Percentiles rank a stretch among this genome's conserved stretches.
Evolutionary conservation across 2,888 invertebrate species (phyloP).

Genomic region (Sthenelais limicola): DNA sequence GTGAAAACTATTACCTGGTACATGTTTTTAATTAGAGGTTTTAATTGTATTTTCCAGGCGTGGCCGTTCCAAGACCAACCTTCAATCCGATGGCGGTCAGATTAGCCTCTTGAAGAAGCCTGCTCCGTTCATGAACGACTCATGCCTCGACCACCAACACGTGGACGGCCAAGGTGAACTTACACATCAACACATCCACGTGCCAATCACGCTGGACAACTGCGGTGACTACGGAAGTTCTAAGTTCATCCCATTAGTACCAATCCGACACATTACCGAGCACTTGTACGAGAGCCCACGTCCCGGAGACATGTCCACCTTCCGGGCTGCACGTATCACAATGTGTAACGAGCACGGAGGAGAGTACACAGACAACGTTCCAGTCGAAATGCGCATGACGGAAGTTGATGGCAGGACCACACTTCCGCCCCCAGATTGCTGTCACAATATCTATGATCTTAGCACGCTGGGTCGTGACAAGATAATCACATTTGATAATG

Average conservation of each 20-base stretch:
- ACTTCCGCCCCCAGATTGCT: conserved; percentile 13
- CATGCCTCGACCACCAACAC: conserved; percentile 15
- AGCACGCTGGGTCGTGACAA: conserved; percentile 20
- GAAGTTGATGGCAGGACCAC: conserved; percentile 16
- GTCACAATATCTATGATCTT: neutral
- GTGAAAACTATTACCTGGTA: no score
- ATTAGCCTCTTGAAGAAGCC: conserved; percentile 23
- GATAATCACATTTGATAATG: conserved; percentile 25
- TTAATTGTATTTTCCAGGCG: no score
- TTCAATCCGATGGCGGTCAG: conserved; percentile 16
- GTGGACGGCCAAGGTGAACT: conserved; percentile 10
- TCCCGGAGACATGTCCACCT: conserved; percentile 22
- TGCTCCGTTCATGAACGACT: neutral
- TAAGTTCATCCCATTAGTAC: conserved; percentile 18
- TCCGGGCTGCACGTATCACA: conserved; percentile 26
- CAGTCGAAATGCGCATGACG: neutral
- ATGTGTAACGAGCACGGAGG: conserved; percentile 19
- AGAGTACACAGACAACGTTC: neutral
- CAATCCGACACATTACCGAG: conserved; percentile 24
- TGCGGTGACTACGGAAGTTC: conserved; percentile 19
- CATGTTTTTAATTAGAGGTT: no score
- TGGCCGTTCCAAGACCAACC: neutral
- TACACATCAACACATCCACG: conserved; percentile 29
- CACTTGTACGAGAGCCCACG: conserved; percentile 16
- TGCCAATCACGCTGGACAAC: conserved; percentile 3